Conservation (phyloP, 2,797 vertebrate genomes). For the Decapterus maruadsi region DNA sequence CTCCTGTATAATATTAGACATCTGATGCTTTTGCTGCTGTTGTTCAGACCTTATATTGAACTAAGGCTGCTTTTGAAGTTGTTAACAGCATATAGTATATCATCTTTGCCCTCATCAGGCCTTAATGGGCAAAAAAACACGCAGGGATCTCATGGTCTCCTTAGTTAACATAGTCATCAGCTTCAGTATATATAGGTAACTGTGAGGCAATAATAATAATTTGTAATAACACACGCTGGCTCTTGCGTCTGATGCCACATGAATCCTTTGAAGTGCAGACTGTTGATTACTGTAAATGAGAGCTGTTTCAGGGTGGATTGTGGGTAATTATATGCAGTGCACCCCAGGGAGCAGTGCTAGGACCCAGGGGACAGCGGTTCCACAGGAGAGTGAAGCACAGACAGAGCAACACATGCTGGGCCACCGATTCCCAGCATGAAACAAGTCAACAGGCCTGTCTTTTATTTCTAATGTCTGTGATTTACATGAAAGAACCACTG, state of each 20-base stretch:
- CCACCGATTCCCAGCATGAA: constrained; percentile 84
- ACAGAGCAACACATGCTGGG: constrained; percentile 87
- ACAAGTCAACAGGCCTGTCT: constrained; percentile 86
- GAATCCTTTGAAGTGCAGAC: constrained; percentile 87
- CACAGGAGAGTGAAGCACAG: constrained; percentile 84
- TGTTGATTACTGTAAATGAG: constrained; percentile 89
- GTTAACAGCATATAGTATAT: constrained; percentile 65
- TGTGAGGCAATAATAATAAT: constrained; percentile 81
- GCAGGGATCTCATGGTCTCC: constrained; percentile 50
- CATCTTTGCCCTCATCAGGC: constrained; percentile 73
- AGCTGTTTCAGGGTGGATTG: constrained; percentile 88
- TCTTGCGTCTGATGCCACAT: constrained; percentile 81
- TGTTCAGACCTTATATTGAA: constrained; percentile 78
- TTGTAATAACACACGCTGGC: constrained; percentile 81
- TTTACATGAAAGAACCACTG: constrained; percentile 85
- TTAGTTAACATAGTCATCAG: constrained; percentile 73
- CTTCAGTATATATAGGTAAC: constrained; percentile 73
- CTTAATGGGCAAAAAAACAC: constrained; percentile 65
- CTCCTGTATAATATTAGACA: constrained; percentile 72
- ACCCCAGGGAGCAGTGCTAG: constrained; percentile 84
- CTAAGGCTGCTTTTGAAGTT: constrained; percentile 78
- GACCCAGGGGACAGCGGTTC: constrained; percentile 83
- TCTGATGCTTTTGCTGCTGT: constrained; percentile 68
- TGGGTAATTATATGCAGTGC: constrained; percentile 88
- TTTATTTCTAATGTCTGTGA: constrained; percentile 86